These are phyloP conservation scores for Acrocephalus kingi DNA, from an alignment of 2,113 vertebrate species.

Conservation along the genomic window DNA sequence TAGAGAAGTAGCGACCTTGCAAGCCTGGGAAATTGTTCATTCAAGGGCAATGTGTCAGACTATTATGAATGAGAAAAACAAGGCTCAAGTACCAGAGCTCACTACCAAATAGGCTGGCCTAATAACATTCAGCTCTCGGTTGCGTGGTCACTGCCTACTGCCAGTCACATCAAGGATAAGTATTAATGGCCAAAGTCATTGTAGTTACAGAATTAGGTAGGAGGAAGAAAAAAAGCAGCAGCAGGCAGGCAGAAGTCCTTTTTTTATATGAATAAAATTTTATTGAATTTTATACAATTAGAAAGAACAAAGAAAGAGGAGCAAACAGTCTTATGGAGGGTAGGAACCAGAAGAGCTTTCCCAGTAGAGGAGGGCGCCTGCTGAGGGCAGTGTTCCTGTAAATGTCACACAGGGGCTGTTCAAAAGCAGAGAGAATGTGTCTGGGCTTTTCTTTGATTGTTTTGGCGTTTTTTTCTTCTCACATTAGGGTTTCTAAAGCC, in stretches of 20 bases:
- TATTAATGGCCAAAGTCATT: not conserved
- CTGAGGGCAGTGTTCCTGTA: conserved; percentile 55
- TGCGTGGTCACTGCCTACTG: not conserved
- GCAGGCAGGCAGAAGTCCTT: not conserved
- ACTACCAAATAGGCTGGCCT: not conserved
- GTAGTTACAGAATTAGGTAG: not conserved
- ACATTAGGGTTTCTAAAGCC: conserved; percentile 11
- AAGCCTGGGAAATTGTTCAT: not conserved
- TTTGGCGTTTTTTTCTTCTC: not conserved
- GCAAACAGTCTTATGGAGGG: conserved; percentile 64
- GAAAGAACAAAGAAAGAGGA: conserved; percentile 81
- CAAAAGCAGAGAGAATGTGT: conserved; percentile 64
- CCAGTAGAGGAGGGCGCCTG: conserved; percentile 4
- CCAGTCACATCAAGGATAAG: not conserved
- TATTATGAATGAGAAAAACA: conserved; percentile 7
- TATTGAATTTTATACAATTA: conserved; percentile 82
- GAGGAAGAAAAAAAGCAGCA: not conserved
- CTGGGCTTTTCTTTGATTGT: not conserved
- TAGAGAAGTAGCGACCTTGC: not conserved
- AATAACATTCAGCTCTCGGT: not conserved
- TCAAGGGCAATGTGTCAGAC: not conserved
- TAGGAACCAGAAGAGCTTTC: conserved; percentile 56
- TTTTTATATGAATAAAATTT: conserved; percentile 82
- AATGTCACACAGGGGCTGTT: conserved; percentile 57
- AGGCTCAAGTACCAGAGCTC: not conserved